Conservation (phyloP, 2,797 vertebrate genomes). For the Alosa sapidissima region DNA sequence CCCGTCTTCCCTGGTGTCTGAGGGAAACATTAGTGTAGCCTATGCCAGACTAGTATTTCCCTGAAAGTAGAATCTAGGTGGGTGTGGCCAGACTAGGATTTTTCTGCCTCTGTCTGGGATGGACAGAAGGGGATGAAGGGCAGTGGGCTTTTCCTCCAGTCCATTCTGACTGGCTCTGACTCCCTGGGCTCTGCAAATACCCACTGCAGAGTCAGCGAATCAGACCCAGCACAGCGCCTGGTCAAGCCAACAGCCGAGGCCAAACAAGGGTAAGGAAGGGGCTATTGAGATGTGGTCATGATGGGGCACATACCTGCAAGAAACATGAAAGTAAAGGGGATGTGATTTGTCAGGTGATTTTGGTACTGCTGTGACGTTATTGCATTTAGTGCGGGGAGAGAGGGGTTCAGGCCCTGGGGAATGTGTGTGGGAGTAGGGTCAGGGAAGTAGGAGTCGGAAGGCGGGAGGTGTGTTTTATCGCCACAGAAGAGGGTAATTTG, state of each 20-base stretch:
- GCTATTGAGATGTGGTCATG: background rate
- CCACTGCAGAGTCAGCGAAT: slow-evolving; percentile 34
- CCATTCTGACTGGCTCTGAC: background rate
- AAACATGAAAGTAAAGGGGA: background rate
- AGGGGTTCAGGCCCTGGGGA: background rate
- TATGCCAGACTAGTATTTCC: too few relatives aligned
- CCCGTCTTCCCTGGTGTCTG: too few relatives aligned
- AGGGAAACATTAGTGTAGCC: too few relatives aligned
- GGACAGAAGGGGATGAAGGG: background rate
- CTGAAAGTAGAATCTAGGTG: too few relatives aligned
- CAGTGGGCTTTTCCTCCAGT: background rate
- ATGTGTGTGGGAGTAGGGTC: background rate
- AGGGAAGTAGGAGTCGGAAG: background rate
- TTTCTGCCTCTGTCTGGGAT: too few relatives aligned
- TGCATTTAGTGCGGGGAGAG: background rate
- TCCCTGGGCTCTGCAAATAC: background rate
- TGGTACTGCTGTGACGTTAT: too few relatives aligned
- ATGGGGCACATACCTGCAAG: background rate
- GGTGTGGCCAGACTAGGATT: too few relatives aligned
- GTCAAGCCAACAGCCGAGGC: slow-evolving; percentile 36
- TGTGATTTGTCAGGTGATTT: background rate
- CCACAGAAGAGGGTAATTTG: slow-evolving; percentile 28
- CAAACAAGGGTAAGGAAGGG: background rate
- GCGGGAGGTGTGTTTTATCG: background rate
- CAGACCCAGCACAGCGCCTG: slow-evolving; percentile 14